phyloP scores from a whole-genome alignment of 2,797 vertebrate genomes.

The Chrysocyon brachyurus region DNA sequence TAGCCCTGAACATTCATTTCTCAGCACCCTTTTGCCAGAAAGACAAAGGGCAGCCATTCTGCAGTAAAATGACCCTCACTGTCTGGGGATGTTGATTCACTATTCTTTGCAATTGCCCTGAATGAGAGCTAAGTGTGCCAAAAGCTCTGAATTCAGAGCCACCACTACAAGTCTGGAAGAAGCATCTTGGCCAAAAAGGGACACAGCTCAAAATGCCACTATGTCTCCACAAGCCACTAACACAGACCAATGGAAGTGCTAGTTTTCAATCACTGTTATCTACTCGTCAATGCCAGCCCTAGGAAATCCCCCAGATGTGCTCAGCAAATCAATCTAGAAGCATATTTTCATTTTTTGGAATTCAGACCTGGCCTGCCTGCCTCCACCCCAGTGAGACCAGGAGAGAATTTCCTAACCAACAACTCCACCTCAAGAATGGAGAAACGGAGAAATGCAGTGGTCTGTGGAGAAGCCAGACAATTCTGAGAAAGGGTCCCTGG shows the following conservation, averaged over 20 bases:
- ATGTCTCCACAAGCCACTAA: not conserved
- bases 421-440: not conserved
- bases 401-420: not conserved
- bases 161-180: not conserved
- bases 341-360: not conserved
- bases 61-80: conserved; percentile 65
- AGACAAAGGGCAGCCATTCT: conserved; percentile 68
- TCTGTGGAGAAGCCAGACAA: not conserved
- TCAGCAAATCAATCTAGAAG: conserved; percentile 1
- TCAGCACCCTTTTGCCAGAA: conserved; percentile 66
- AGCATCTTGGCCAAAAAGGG: not conserved
- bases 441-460: not conserved
- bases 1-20: conserved; percentile 64
- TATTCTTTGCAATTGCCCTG: not conserved
- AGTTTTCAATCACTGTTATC: too few species aligned
- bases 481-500: not conserved
- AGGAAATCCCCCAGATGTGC: too few species aligned
- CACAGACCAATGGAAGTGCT: not conserved
- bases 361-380: not conserved
- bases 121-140: not conserved
- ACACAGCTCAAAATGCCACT: not conserved
- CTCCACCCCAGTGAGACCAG: not conserved
- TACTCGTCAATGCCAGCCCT: too few species aligned
- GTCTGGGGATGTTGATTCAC: not conserved
- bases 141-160: not conserved